Evolutionary conservation across 2,113 vertebrate genomes (phyloP), one percentile per base, ranked within the genome.

Genomic region (Clarias gariepinus): DNA sequence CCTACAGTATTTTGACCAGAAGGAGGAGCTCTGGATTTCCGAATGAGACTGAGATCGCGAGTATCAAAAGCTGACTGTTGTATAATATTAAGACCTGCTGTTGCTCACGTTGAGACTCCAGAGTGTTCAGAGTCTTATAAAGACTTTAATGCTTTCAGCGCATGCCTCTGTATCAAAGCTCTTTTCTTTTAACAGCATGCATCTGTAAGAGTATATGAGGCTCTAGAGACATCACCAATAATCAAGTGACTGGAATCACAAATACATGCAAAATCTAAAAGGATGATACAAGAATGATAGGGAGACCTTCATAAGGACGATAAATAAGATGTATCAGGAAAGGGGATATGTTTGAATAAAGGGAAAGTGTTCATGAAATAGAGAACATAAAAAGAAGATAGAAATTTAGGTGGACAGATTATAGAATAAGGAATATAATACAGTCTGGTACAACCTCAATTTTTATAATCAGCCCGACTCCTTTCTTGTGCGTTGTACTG

Each of bases 1-100:
- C 80, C 21, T 9, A 47, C 47, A 47, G 47, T 25, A 30, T n/a
- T 47, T 68, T 23, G n/a, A 53, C 85, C 88, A 88, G 66, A 69
- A 77, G 88, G 88, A 87, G 89, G 89, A 87, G 87, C 89, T 88
- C 80, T 91, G 69, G 83, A 52, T 83, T 85, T 82, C 80, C 12
- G 18, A 2, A 21, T 28, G 30, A 25, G 28, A 25, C 28, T 15
- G 61, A 3, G 9, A 18, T 41, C 2, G n/a, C 0, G 18, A 57
- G 28, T 71, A 28, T 53, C 77, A 36, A 41, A 53, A 69, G 64
- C 30, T 21, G 30, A 78, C 13, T 23, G 28, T 57, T 84, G 79
- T 79, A 81, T 87, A 58, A 79, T 41, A 61, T 76, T 30, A n/a
- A 85, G 36, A 60, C n/a, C 15, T 60, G 53, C 21, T 41, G 41